Conservation (phyloP, 2,888 invertebrate species). For the Macropis europaea region DNA sequence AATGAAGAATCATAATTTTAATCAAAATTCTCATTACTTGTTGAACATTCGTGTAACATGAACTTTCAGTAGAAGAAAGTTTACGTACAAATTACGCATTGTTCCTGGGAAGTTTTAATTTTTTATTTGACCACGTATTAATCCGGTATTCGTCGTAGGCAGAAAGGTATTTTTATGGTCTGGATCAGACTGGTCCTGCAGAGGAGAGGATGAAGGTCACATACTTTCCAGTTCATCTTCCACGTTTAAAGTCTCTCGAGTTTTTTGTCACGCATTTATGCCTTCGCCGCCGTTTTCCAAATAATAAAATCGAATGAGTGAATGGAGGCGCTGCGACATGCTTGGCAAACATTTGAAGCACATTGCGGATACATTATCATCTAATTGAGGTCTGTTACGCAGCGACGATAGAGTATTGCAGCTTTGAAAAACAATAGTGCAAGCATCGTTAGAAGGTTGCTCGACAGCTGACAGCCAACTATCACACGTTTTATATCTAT, state of each 20-base stretch:
- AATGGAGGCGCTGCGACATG: neutral
- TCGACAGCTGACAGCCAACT: neutral
- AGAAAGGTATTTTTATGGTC: constrained; percentile 26
- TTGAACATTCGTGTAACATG: too few species aligned
- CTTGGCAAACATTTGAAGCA: neutral
- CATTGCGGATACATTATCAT: neutral
- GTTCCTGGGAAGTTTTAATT: neutral
- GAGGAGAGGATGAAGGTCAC: constrained; percentile 41
- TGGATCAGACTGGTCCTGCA: constrained; percentile 40
- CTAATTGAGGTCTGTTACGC: neutral
- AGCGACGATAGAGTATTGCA: neutral
- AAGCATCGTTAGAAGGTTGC: neutral
- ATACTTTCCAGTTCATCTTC: constrained; percentile 14
- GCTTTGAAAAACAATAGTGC: neutral
- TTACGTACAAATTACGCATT: too few species aligned
- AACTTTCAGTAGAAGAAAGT: too few species aligned
- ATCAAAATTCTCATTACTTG: too few species aligned
- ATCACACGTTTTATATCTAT: neutral
- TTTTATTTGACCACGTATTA: neutral
- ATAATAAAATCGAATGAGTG: neutral
- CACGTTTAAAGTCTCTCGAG: neutral
- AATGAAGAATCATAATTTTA: too few species aligned
- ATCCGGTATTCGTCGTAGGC: constrained; percentile 16
- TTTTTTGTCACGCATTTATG: neutral
- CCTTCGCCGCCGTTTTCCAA: neutral